These are phyloP conservation scores for Dermatemys mawii DNA, from an alignment of 2,113 vertebrate species.

Conservation along the genomic window DNA sequence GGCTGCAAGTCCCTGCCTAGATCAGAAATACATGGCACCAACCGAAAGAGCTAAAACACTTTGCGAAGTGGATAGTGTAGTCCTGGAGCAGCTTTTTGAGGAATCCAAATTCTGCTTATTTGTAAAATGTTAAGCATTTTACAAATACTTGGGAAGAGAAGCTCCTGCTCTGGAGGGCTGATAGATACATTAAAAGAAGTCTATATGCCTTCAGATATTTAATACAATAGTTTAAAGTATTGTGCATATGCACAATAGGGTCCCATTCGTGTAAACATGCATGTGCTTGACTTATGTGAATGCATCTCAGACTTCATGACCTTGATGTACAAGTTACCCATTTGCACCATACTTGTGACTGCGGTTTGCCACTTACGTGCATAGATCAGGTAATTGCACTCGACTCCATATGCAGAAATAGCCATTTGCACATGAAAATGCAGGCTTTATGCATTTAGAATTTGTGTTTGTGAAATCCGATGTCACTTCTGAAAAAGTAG, in stretches of 20 bases:
- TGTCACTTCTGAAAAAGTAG: not conserved
- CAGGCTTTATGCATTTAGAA: not conserved
- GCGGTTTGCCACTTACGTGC: not conserved
- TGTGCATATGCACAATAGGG: not conserved
- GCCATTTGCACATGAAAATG: not conserved
- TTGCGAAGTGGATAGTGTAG: not conserved
- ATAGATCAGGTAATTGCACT: not conserved
- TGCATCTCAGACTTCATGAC: fast-evolving
- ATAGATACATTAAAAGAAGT: not conserved
- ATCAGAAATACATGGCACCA: not conserved
- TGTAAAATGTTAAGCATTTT: not conserved
- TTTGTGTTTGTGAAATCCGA: not conserved
- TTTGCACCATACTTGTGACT: not conserved
- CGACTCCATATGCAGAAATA: not conserved
- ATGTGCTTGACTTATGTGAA: not conserved
- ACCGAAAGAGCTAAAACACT: not conserved
- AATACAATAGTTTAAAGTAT: not conserved
- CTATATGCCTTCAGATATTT: not conserved
- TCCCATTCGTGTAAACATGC: fast-evolving
- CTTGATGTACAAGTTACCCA: not conserved
- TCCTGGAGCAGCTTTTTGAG: not conserved
- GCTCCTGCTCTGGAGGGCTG: not conserved
- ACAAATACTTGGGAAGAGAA: not conserved
- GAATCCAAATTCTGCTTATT: not conserved
- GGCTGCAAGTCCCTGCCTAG: not conserved